Conservation (phyloP, 2,888 invertebrate species). For the Catocala fraxini region DNA sequence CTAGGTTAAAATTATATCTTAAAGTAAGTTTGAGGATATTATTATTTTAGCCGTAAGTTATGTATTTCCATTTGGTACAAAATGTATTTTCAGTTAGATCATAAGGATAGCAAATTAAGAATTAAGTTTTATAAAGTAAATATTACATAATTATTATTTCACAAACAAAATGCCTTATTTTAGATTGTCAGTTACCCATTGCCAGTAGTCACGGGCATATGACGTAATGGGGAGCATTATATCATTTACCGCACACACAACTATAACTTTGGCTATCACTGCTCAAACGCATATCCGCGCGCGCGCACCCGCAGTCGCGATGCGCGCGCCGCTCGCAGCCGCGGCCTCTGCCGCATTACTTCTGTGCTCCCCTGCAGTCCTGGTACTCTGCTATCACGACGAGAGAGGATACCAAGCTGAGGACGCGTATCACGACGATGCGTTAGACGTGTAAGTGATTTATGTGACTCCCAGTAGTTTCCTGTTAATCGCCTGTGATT, state of each 20-base stretch:
- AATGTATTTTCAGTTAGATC: no score
- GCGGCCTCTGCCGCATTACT: conserved; percentile 70
- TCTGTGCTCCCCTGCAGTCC: conserved; percentile 67
- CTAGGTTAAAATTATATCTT: no score
- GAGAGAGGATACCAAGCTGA: conserved; percentile 77
- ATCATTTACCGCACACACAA: conserved; percentile 38
- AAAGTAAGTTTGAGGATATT: no score
- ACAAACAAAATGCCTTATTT: not conserved
- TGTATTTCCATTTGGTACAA: no score
- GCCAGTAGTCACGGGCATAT: conserved; percentile 3
- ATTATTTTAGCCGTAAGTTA: no score
- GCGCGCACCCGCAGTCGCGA: conserved; percentile 76
- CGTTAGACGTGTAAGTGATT: conserved; percentile 79
- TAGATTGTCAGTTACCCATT: not conserved
- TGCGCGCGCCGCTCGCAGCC: conserved; percentile 79
- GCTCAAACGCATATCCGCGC: conserved; percentile 75
- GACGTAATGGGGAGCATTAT: conserved; percentile 20
- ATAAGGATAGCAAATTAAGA: no score
- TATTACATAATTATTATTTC: not conserved
- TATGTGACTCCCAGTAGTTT: conserved; percentile 45
- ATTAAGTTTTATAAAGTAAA: no score
- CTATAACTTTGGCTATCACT: conserved; percentile 71
- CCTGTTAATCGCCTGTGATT: conserved; percentile 42
- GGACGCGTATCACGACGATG: conserved; percentile 76
- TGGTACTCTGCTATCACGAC: conserved; percentile 72